Percentiles rank a stretch among this genome's conserved stretches.
Evolutionary conservation across 2,113 vertebrate species (phyloP).

Genomic region (Sebastes schlegelii): DNA sequence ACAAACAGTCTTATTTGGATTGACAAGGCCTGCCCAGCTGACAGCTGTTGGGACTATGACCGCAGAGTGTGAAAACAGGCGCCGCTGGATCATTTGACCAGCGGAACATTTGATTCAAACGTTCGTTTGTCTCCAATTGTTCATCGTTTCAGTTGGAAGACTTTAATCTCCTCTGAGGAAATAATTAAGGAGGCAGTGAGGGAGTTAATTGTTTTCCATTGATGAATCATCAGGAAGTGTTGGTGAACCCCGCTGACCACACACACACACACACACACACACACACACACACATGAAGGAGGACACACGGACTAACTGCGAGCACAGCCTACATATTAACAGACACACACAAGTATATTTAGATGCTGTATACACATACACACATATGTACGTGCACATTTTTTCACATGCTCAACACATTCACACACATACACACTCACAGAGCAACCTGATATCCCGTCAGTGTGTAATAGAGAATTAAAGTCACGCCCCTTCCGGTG

Average conservation of each 20-base stretch:
- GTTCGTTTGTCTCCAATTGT: slow-evolving; percentile 47
- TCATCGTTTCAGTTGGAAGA: slow-evolving; percentile 56
- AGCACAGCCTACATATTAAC: too few relatives aligned
- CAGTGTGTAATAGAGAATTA: too few relatives aligned
- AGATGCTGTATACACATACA: too few relatives aligned
- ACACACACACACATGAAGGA: background rate
- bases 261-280: slow-evolving; percentile 35
- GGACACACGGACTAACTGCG: background rate
- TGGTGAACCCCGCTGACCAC: slow-evolving; percentile 41
- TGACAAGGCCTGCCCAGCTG: slow-evolving; percentile 46
- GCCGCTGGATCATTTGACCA: slow-evolving; percentile 27
- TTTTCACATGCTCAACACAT: too few relatives aligned
- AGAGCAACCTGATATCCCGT: too few relatives aligned
- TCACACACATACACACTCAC: too few relatives aligned
- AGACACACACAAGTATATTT: too few relatives aligned
- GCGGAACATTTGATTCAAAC: slow-evolving; percentile 65
- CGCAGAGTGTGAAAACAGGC: slow-evolving; percentile 48
- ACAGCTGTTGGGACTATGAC: slow-evolving; percentile 60
- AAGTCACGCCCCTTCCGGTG: too few relatives aligned
- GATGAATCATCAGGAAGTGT: slow-evolving; percentile 73
- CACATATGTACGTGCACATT: too few relatives aligned
- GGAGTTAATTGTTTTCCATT: slow-evolving; percentile 73
- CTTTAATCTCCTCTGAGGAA: slow-evolving; percentile 69
- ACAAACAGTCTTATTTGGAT: background rate
- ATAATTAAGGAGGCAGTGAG: slow-evolving; percentile 63